These are phyloP conservation scores for Prosopocoilus inquinatus DNA, from an alignment of 2,888 invertebrate genomes.

Conservation along the genomic window DNA sequence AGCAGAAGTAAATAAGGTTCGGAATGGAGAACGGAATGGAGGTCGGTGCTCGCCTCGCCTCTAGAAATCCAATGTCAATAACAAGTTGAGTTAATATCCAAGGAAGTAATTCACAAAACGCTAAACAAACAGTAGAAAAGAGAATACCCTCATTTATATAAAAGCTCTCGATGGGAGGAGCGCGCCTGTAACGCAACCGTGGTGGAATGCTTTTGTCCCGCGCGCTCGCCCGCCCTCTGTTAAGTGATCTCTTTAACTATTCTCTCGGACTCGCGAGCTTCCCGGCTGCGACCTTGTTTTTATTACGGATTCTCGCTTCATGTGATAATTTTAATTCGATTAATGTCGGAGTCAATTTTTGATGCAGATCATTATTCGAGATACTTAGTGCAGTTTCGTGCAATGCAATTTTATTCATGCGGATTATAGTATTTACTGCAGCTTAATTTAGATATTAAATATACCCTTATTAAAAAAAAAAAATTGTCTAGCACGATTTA, in stretches of 20 bases:
- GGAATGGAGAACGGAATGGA: too few species aligned
- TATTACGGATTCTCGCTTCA: conserved; percentile 15
- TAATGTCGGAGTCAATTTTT: background rate
- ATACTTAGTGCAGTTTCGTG: too few species aligned
- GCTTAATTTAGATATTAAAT: too few species aligned
- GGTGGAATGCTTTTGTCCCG: background rate
- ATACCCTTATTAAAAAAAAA: too few species aligned
- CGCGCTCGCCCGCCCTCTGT: conserved; percentile 16
- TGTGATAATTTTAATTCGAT: conserved; percentile 17
- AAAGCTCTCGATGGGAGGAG: conserved; percentile 7
- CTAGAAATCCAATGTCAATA: conserved; percentile 17
- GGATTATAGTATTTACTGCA: too few species aligned
- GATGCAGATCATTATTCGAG: too few species aligned
- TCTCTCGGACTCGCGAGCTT: conserved; percentile 1
- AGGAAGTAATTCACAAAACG: conserved; percentile 16
- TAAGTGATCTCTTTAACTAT: conserved; percentile 21
- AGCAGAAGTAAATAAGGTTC: too few species aligned
- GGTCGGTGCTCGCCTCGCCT: background rate
- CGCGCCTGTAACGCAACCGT: background rate
- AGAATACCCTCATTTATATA: conserved; percentile 16
- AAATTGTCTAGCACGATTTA: too few species aligned
- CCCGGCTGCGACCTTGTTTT: conserved; percentile 6
- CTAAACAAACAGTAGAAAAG: conserved; percentile 15
- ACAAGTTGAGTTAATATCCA: conserved; percentile 13
- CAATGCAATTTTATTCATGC: too few species aligned